These are phyloP conservation scores for Scomber scombrus DNA, from an alignment of 2,113 vertebrate genomes.

Conservation along the genomic window DNA sequence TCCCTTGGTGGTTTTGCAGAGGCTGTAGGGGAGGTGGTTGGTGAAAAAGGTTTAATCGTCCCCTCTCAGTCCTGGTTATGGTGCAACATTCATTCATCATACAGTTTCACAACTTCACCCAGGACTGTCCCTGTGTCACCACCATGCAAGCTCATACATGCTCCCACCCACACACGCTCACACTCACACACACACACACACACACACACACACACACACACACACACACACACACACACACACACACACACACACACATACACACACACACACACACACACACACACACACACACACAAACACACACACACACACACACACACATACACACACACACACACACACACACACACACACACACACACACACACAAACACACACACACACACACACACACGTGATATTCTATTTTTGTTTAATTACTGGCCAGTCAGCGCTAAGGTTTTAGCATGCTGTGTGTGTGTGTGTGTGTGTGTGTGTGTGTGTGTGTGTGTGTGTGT, in stretches of 20 bases:
- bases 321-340: not conserved
- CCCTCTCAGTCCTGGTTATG: conserved; percentile 35
- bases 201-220: not conserved
- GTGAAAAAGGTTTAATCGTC: conserved; percentile 58
- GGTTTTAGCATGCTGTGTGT: conserved; percentile 15
- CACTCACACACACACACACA: not conserved
- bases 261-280: not conserved
- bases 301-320: not conserved
- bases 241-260: not conserved
- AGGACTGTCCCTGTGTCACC: conserved; percentile 19
- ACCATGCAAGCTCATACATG: not conserved
- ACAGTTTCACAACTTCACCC: conserved; percentile 46
- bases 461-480: conserved; percentile 7
- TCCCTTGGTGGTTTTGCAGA: conserved; percentile 44
- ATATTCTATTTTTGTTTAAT: conserved; percentile 69
- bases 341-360: not conserved
- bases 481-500: conserved; percentile 8
- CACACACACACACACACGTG: conserved; percentile 40
- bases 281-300: not conserved
- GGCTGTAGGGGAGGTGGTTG: conserved; percentile 47
- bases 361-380: not conserved
- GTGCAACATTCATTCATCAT: conserved; percentile 73
- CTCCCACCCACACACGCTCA: not conserved
- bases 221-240: not conserved
- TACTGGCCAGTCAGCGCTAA: conserved; percentile 51